Base-by-base conservation (phyloP, 2,888 invertebrate species). In the Orgyia antiqua region DNA sequence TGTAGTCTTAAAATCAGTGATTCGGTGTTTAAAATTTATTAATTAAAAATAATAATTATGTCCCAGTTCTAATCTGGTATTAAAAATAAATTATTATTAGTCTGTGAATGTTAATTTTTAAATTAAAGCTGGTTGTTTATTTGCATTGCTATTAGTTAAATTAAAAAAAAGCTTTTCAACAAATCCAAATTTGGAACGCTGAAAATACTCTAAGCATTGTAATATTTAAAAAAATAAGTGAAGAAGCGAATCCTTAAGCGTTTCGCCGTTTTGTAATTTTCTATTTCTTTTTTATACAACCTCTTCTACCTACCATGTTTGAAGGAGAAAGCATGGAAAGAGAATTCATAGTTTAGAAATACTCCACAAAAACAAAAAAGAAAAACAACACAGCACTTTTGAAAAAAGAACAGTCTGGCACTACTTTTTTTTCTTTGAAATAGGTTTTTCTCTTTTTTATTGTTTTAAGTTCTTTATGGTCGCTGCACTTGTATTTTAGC, bases 301-400 rank as follows among this genome's bases (percentile, higher is more conserved):
- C 86, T 86, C 86, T 59, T 84, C 83, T 77, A 79, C 86, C 86
- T 86, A 86, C 86, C 86, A 86, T 78, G 64, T 83, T 84, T 73
- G 84, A 77, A 75, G 86, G 76, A 79, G 84, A 78, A 62, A 84
- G 84, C 86, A 84, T 86, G 86, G 78, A 86, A 84, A 84, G 64
- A 79, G 82, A 83, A 71, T 76, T 76, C 79, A 79, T 74, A 64
- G 66, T 82, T 83, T 67, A 77, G 68, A 78, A 62, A 63, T 51
- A 53, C 56, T 45, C 59, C 65, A 57, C 56, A 26, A 53, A 60
- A 58, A 48, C 21, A 32, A 45, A 49, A 52, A 56, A 45, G 40
- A 42, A 39, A 51, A 59, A 59, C 19, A 26, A 18, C 47, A 36
- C 46, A 51, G 35, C 56, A 51, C 56, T 33, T n/a, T 35, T 8